Conservation (phyloP, 2,113 vertebrate species). For the Siphamia tubifer region DNA sequence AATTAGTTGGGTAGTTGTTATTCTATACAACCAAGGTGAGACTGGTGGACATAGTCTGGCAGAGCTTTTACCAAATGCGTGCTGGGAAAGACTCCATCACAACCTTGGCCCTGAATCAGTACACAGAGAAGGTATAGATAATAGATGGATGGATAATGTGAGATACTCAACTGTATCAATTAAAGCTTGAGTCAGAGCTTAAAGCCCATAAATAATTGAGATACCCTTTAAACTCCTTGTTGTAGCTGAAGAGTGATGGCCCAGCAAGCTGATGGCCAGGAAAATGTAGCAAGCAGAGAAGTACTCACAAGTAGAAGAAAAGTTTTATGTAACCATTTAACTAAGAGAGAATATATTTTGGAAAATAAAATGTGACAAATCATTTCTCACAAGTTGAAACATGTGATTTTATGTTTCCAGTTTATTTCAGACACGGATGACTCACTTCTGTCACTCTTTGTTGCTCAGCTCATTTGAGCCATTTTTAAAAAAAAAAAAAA, state of each 20-base stretch:
- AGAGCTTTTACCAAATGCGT: conserved; percentile 22
- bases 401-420: background rate
- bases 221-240: conserved; percentile 11
- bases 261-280: background rate
- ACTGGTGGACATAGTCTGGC: too few relatives aligned
- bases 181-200: conserved; percentile 14
- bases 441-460: background rate
- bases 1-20: too few relatives aligned
- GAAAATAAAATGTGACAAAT: background rate
- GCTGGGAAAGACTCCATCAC: background rate
- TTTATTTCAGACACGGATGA: background rate
- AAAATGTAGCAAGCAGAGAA: background rate
- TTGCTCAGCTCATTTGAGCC: background rate
- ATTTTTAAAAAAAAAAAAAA: too few relatives aligned
- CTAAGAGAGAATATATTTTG: background rate
- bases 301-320: background rate
- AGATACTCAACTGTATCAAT: conserved; percentile 1
- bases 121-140: background rate
- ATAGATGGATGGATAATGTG: background rate
- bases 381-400: background rate
- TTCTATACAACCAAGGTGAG: too few relatives aligned
- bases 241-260: conserved; percentile 7
- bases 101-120: background rate
- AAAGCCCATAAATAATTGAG: conserved; percentile 29
- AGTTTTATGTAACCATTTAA: conserved; percentile 29